phyloP scores from a whole-genome alignment of 2,113 vertebrate species.

The Coturnix japonica region DNA sequence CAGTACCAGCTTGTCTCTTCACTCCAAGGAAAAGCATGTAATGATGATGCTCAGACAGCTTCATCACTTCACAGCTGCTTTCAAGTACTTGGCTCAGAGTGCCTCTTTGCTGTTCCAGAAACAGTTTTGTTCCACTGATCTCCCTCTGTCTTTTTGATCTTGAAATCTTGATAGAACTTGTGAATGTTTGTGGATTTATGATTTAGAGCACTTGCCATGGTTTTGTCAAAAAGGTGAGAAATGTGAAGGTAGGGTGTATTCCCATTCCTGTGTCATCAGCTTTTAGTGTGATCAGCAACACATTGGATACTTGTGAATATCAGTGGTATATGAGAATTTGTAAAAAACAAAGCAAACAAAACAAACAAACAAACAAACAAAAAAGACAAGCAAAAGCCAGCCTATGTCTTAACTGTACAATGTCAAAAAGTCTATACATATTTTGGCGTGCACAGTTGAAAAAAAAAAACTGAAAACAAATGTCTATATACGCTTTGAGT shows the following conservation, averaged over 20 bases:
- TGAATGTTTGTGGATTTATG: background rate
- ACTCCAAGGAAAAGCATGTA: background rate
- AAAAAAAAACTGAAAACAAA: background rate
- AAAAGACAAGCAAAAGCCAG: background rate
- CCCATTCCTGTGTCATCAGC: background rate
- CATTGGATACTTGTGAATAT: fast-evolving
- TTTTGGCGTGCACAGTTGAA: background rate
- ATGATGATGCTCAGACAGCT: fast-evolving
- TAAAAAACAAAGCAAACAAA: background rate
- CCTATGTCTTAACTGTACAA: background rate
- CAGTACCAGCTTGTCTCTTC: fast-evolving
- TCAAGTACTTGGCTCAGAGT: background rate
- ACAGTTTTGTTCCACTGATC: background rate
- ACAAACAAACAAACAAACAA: too few species aligned
- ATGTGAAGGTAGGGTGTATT: background rate
- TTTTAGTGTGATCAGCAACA: background rate
- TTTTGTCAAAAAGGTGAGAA: background rate
- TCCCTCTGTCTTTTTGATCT: background rate
- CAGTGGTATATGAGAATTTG: background rate
- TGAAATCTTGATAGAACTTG: background rate
- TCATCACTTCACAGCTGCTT: background rate
- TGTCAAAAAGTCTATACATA: background rate
- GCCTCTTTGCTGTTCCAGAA: background rate
- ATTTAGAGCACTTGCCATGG: background rate
- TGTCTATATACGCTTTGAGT: background rate